Percentiles rank a stretch among this genome's conserved stretches.
Conservation (phyloP, 2,888 invertebrate genomes). For the Steinernema hermaphroditum region DNA sequence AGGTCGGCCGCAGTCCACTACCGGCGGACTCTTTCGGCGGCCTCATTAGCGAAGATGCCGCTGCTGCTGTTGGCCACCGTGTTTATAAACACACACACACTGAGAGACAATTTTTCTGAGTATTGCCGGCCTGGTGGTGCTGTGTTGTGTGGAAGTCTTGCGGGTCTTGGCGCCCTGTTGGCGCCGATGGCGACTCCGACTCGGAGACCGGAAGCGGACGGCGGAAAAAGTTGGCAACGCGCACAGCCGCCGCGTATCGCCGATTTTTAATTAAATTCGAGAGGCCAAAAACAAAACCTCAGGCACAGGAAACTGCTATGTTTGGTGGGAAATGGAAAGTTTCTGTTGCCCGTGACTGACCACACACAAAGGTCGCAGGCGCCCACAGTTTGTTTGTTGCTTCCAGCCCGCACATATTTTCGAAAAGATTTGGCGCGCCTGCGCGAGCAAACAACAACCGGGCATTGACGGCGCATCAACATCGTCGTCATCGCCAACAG, state of each 20-base stretch:
- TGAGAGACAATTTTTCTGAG: background rate
- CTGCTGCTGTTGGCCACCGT: background rate
- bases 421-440: background rate
- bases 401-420: background rate
- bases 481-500: no score
- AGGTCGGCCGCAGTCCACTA: background rate
- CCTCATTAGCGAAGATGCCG: background rate
- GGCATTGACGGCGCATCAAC: background rate
- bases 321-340: no score
- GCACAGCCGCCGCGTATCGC: background rate
- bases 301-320: no score
- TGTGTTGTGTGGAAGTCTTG: no score
- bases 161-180: no score
- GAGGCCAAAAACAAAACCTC: background rate
- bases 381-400: background rate
- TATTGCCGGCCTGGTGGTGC: background rate
- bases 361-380: background rate
- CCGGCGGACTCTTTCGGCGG: background rate
- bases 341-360: background rate
- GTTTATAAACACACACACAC: slow-evolving; percentile 12
- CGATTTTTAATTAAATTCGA: slow-evolving; percentile 19
- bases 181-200: background rate
- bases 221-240: slow-evolving; percentile 2
- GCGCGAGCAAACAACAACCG: background rate
- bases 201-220: background rate